Evolutionary conservation across 2,888 invertebrate genomes (phyloP), one percentile per base, ranked within the genome.

Genomic region (Deilephila elpenor): DNA sequence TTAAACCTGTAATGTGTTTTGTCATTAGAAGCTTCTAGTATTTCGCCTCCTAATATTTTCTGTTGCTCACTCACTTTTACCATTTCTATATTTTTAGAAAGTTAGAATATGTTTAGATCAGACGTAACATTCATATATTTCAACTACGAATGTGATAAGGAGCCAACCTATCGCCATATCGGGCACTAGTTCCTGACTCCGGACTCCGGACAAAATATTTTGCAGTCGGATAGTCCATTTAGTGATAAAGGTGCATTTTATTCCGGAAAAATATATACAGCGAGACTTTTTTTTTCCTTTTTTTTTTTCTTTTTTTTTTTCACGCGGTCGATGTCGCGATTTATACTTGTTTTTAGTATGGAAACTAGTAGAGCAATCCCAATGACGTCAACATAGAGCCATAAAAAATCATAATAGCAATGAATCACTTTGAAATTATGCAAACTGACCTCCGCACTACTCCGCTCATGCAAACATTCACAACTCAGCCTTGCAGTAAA

Each of bases 1-100:
- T 72, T 62, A 51, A 56, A 62, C n/a, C 62, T 62, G 34, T 62
- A 62, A 7, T 34, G 34, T n/a, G 34, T 34, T 19, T 34, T 37
- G 34, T 34, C 34, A 62, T 34, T 62, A 8, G n/a, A 34, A 7
- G 62, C 62, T 14, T 62, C 34, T 8, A 34, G 34, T 62, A 62
- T n/a, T 8, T 62, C 62, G 34, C 62, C 62, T 8, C n/a, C 34
- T 62, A 62, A n/a, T 34, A 29, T 34, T 19, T 37, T n/a, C 19
- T 62, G 62, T 11, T 44, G 14, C 11, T 3, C 44, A 44, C 11
- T 44, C 44, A 14, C 44, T 17, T 37, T n/a, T n/a, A 37, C 34
- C n/a, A 19, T 17, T 34, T n/a, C 34, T 37, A n/a, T 62, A 19
- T 37, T 7, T 6, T 34, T 34, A 62, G 6, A 4, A 34, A n/a